A percentile compares a stretch with the other conserved stretches of the same genome.
phyloP scores from a whole-genome alignment of 2,113 vertebrate genomes.

The Chionis minor region DNA sequence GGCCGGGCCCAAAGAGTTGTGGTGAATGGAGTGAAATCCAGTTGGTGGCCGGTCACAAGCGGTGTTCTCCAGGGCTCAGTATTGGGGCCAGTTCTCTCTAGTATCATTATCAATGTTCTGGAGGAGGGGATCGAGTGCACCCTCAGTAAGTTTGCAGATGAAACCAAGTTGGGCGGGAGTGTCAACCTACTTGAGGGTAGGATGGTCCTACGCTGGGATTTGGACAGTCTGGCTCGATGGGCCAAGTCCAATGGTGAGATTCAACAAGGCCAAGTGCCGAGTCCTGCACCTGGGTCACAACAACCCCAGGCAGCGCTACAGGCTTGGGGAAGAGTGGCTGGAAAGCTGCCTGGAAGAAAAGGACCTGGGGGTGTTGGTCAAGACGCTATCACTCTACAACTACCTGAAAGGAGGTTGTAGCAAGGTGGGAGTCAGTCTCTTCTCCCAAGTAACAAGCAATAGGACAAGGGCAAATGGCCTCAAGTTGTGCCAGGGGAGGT shows the following conservation, averaged over 20 bases:
- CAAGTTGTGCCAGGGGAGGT: background rate
- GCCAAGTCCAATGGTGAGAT: background rate
- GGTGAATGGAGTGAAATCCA: background rate
- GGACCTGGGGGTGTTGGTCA: background rate
- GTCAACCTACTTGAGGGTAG: background rate
- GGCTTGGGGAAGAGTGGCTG: too few relatives aligned
- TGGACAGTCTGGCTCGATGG: background rate
- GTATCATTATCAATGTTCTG: background rate
- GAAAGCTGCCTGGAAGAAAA: background rate
- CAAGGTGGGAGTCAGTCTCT: background rate
- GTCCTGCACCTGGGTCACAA: background rate
- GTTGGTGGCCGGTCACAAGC: rapidly evolving
- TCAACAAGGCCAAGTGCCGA: background rate
- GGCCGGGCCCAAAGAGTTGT: background rate
- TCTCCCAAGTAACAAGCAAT: background rate
- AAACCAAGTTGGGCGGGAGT: rapidly evolving
- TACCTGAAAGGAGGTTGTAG: background rate
- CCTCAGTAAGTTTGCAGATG: background rate
- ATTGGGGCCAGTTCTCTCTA: background rate
- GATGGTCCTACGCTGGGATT: background rate
- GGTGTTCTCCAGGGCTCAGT: background rate
- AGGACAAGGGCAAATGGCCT: background rate
- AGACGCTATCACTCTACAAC: background rate
- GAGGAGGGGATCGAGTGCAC: rapidly evolving
- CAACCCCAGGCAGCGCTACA: background rate